Evolutionary conservation across 2,797 vertebrate genomes (phyloP).

Genomic region (Arrhamphus sclerolepis): DNA sequence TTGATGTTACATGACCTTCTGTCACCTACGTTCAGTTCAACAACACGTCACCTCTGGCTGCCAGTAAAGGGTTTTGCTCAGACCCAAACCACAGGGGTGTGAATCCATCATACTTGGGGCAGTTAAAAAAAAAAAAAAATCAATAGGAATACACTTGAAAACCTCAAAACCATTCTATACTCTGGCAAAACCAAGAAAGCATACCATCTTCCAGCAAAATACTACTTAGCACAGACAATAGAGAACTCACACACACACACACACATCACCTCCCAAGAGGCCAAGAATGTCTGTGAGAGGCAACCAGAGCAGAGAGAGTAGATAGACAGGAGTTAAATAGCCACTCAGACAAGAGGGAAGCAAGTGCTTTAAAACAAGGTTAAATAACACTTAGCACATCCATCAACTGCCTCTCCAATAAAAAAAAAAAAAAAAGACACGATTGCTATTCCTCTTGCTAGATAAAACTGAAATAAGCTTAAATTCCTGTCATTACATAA

Average conservation of each 20-base stretch:
- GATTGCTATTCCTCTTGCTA: conserved; percentile 56
- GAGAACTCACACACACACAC: conserved; percentile 1
- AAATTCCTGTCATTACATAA: conserved; percentile 64
- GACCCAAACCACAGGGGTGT: conserved; percentile 22
- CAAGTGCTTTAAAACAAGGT: conserved; percentile 83
- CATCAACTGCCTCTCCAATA: conserved; percentile 73
- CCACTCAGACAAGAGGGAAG: conserved; percentile 80
- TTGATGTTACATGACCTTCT: conserved; percentile 22
- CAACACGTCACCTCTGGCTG: conserved; percentile 5
- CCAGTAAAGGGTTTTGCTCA: conserved; percentile 11
- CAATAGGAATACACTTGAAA: conserved; percentile 62
- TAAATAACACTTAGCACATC: conserved; percentile 83
- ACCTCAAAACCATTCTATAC: conserved; percentile 64
- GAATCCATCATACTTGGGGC: conserved; percentile 35
- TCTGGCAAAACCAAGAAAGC: conserved; percentile 56
- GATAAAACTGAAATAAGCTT: conserved; percentile 60
- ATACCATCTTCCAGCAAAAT: conserved; percentile 39
- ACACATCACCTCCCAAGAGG: conserved; percentile 50
- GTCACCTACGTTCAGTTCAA: conserved; percentile 12
- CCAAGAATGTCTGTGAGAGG: conserved; percentile 50
- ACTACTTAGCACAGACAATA: conserved; percentile 44
- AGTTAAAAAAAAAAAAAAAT: conserved; percentile 36
- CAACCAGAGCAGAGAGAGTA: conserved; percentile 57
- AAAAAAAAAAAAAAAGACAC: conserved; percentile 20
- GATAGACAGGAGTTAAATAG: conserved; percentile 81